Evolutionary conservation across 1,140 invertebrate genomes (phyloP).

Genomic region (Nilaparvata lugens): DNA sequence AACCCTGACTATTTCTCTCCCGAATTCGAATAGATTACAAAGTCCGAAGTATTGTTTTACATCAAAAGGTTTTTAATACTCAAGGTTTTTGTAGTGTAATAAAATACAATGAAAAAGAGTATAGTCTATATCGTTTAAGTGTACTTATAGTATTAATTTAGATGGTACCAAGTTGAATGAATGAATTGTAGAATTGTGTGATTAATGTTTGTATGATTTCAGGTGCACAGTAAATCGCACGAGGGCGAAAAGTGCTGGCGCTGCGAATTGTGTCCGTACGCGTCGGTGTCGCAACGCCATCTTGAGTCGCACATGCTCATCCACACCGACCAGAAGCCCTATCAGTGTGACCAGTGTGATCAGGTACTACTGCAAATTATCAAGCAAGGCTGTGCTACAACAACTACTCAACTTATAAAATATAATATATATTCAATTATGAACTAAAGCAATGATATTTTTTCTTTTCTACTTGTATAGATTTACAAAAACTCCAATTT

Average conservation of each 20-base stretch:
- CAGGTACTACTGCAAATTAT: conserved; percentile 36
- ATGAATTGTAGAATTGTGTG: no score
- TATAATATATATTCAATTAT: background rate
- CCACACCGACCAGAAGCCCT: conserved; percentile 89
- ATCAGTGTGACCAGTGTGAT: conserved; percentile 70
- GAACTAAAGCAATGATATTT: background rate
- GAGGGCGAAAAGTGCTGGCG: conserved; percentile 97
- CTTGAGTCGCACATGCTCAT: conserved; percentile 95
- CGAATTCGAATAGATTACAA: no score
- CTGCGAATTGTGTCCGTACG: conserved; percentile 90
- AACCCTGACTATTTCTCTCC: no score
- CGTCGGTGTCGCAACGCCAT: conserved; percentile 83
- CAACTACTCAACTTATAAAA: background rate
- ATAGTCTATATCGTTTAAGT: no score
- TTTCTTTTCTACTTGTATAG: no score
- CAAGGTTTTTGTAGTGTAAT: no score
- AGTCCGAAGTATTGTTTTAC: no score
- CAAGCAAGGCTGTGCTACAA: background rate
- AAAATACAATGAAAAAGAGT: no score
- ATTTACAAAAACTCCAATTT: no score
- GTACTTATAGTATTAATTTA: no score
- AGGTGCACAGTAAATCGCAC: conserved; percentile 75
- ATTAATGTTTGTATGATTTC: background rate
- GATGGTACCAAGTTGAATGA: no score
- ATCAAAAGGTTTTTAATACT: no score